Conservation (phyloP, 2,113 vertebrate species). For the Ciconia maguari region DNA sequence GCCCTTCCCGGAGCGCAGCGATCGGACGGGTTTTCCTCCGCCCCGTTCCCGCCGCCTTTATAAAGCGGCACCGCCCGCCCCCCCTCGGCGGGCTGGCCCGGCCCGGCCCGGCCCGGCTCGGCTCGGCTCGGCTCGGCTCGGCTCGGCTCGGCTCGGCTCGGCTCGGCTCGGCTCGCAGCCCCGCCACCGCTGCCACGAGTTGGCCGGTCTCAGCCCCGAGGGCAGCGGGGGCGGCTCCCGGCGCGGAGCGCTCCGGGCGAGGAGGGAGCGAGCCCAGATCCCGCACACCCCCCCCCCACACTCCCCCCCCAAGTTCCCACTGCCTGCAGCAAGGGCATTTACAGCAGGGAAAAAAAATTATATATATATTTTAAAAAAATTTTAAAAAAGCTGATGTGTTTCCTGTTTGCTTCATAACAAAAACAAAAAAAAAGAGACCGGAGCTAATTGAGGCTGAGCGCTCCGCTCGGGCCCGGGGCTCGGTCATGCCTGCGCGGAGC, state of each 20-base stretch:
- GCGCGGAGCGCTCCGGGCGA: too few species aligned
- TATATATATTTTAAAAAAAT: too few species aligned
- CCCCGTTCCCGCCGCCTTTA: not conserved
- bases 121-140: not conserved
- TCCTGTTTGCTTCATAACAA: not conserved
- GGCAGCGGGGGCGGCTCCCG: not conserved
- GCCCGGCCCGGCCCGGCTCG: not conserved
- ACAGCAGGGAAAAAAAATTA: too few species aligned
- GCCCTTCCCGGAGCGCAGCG: not conserved
- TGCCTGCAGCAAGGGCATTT: too few species aligned
- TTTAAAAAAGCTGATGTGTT: not conserved
- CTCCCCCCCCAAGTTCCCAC: too few species aligned
- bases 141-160: not conserved
- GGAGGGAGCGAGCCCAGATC: too few species aligned
- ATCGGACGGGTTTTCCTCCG: not conserved
- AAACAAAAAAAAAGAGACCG: not conserved
- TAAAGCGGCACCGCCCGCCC: not conserved
- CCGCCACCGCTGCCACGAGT: not conserved
- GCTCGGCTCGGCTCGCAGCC: not conserved
- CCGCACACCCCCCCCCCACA: too few species aligned
- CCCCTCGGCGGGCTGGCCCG: not conserved
- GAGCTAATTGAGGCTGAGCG: not conserved
- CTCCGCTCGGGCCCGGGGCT: not conserved
- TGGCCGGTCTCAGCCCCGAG: not conserved
- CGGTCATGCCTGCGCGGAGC: fast-evolving